Conservation (phyloP, 2,888 invertebrate species). For the Caenorhabditis becei region DNA sequence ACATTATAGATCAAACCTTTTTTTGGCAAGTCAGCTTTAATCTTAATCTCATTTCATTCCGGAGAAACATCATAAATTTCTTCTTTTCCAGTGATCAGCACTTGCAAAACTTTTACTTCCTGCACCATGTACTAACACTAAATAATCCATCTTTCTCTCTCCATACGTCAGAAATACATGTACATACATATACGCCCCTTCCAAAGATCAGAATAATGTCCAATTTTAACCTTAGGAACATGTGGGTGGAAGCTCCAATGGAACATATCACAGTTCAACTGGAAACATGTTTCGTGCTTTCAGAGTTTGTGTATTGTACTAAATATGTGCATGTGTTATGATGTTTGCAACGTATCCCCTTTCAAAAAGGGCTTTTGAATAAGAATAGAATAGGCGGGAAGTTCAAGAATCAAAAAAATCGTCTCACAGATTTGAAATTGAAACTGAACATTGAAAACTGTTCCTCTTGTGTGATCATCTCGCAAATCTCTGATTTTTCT, state of each 20-base stretch:
- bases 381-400: slow-evolving; percentile 9
- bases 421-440: no score
- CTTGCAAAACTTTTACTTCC: slow-evolving; percentile 33
- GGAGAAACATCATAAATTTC: not conserved
- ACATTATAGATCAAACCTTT: no score
- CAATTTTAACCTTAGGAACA: not conserved
- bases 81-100: not conserved
- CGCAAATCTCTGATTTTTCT: no score
- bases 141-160: slow-evolving; percentile 35
- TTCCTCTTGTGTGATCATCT: no score
- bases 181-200: slow-evolving; percentile 6
- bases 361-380: not conserved
- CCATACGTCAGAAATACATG: slow-evolving; percentile 30
- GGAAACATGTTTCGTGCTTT: not conserved
- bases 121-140: slow-evolving; percentile 11
- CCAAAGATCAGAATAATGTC: slow-evolving; percentile 42
- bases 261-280: not conserved
- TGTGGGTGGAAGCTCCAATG: not conserved
- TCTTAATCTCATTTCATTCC: not conserved
- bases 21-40: no score
- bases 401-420: slow-evolving; percentile 26
- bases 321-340: slow-evolving; percentile 51
- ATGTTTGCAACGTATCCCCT: slow-evolving; percentile 35
- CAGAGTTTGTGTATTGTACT: slow-evolving; percentile 33
- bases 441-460: no score